A percentile compares a stretch with the other conserved stretches of the same genome.
Evolutionary conservation across 2,113 vertebrate genomes (phyloP).

Genomic region (Procavia capensis): DNA sequence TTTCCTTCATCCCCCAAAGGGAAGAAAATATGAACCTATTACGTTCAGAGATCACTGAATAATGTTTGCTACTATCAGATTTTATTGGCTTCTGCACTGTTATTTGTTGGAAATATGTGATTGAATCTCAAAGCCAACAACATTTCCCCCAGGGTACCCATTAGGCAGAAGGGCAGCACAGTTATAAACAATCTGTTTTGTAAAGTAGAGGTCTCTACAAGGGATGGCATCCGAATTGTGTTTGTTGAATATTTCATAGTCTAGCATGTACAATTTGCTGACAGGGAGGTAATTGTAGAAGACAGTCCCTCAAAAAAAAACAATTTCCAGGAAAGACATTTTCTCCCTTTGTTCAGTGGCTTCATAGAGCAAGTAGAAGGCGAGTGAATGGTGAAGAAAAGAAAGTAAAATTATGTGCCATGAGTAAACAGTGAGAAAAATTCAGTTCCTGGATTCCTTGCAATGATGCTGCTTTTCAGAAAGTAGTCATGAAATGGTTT

Average conservation of each 20-base stretch:
- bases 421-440: not conserved
- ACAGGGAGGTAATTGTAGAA: constrained; percentile 58
- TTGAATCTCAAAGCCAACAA: constrained; percentile 82
- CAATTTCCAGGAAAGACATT: constrained; percentile 9
- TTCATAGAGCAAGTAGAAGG: fast-evolving
- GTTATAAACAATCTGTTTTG: constrained; percentile 85
- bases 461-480: not conserved
- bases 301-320: constrained; percentile 54
- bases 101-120: constrained; percentile 83
- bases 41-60: constrained; percentile 83
- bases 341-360: not conserved
- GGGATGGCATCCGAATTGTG: constrained; percentile 70
- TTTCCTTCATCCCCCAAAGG: constrained; percentile 64
- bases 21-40: constrained; percentile 76
- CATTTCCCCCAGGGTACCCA: constrained; percentile 78
- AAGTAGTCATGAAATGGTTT: constrained; percentile 32
- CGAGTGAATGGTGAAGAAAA: not conserved
- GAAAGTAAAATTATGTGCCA: not conserved
- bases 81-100: constrained; percentile 67
- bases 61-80: constrained; percentile 75
- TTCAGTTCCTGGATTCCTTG: not conserved
- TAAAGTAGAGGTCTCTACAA: constrained; percentile 82
- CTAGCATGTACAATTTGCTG: constrained; percentile 65
- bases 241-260: constrained; percentile 84
- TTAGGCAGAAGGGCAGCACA: constrained; percentile 83